Conservation (phyloP, 2,797 vertebrate species). For the Apogon talboti region DNA sequence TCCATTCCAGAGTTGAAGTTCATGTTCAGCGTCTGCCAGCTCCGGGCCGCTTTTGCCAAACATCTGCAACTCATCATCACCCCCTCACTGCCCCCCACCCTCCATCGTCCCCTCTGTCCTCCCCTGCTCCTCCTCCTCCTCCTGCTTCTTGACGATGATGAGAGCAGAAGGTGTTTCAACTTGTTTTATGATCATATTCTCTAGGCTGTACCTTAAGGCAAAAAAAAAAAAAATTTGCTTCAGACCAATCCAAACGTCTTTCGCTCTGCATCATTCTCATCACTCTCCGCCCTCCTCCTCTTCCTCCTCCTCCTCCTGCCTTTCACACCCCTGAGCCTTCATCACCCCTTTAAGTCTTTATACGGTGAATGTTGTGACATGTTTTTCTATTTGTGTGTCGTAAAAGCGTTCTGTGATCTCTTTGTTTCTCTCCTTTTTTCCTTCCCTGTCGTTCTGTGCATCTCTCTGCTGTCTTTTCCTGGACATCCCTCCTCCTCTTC, state of each 20-base stretch:
- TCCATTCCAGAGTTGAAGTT: slow-evolving; percentile 81
- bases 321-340: slow-evolving; percentile 44
- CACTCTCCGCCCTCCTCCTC: too few species aligned
- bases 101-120: slow-evolving; percentile 25
- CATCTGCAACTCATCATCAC: slow-evolving; percentile 68
- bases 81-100: slow-evolving; percentile 11
- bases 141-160: slow-evolving; percentile 39
- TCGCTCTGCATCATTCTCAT: slow-evolving; percentile 40
- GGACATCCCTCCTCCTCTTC: too few species aligned
- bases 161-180: slow-evolving; percentile 63
- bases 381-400: slow-evolving; percentile 78
- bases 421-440: slow-evolving; percentile 69
- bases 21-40: slow-evolving; percentile 90
- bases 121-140: slow-evolving; percentile 32
- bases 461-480: slow-evolving; percentile 64
- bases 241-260: slow-evolving; percentile 20
- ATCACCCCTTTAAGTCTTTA: slow-evolving; percentile 53
- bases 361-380: slow-evolving; percentile 68
- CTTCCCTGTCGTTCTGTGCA: slow-evolving; percentile 50
- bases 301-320: slow-evolving; percentile 19
- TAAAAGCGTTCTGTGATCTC: slow-evolving; percentile 83
- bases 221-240: too few species aligned
- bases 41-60: slow-evolving; percentile 80
- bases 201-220: too few species aligned
- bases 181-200: background rate